Base-by-base conservation (phyloP, 2,888 invertebrate species). In the Macrophya alboannulata region DNA sequence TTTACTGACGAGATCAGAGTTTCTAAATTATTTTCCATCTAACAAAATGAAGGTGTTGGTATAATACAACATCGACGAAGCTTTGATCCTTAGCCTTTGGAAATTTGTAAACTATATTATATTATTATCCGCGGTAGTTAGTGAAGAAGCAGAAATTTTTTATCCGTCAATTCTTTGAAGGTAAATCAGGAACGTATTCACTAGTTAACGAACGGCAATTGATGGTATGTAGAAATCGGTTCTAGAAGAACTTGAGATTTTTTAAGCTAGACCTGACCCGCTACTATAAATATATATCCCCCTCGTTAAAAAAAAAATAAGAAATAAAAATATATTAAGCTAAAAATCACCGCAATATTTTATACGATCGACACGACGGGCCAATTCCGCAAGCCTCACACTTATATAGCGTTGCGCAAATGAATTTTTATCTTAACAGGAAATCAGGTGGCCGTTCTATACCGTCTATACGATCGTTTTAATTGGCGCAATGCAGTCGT, bases 401-500 rank as follows among this genome's bases (percentile, higher is more conserved):
- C 1, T 68, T 0, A 9, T n/a, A n/a, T n/a, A n/a, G n/a, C n/a
- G n/a, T n/a, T n/a, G n/a, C n/a, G n/a, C n/a, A n/a, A n/a, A n/a
- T n/a, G 25, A n/a, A 51, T 77, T 77, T 55, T 55, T 31, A 51
- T n/a, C 31, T 4, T 12, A 3, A 45, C 37, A n/a, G 51, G 76
- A 77, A 77, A 51, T 48, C 45, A 45, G 72, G 12, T 45, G 43
- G 37, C 15, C 15, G 17, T 37, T 68, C 12, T 45, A 31, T 45
- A 74, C 10, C 15, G 43, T 21, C 43, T 43, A n/a, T n/a, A 25
- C 40, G 81, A 59, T 81, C 81, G 83, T 83, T 83, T 88, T 91
- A 91, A 91, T 91, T 91, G 91, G 90, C 91, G 91, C 91, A 91
- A 91, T 91, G 91, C 91, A 91, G 92, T 92, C 91, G 90, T 90